These are phyloP conservation scores for Dicycla oo DNA, from an alignment of 2,888 invertebrate genomes.

Conservation along the genomic window DNA sequence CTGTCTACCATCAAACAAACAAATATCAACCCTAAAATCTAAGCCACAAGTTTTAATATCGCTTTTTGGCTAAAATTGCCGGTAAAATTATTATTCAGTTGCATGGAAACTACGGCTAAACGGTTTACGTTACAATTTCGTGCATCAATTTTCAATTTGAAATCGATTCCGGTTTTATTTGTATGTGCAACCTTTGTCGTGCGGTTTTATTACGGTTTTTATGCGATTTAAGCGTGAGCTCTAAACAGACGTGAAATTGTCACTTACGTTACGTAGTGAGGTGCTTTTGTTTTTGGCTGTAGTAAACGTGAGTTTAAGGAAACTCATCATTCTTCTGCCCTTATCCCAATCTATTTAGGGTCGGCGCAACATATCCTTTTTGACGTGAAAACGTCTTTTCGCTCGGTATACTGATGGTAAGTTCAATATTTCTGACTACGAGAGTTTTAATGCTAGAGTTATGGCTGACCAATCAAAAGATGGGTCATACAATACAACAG, in stretches of 20 bases:
- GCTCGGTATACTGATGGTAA: too few relatives aligned
- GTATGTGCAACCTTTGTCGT: constrained; percentile 31
- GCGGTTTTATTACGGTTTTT: constrained; percentile 11
- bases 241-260: constrained; percentile 27
- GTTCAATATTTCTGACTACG: too few relatives aligned
- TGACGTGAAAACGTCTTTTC: too few relatives aligned
- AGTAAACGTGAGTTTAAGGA: not conserved
- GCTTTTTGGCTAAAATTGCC: not conserved
- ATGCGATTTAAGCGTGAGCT: not conserved
- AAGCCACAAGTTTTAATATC: constrained; percentile 2
- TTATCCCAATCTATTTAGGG: too few relatives aligned
- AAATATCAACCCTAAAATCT: constrained; percentile 19
- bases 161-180: constrained; percentile 56
- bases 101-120: constrained; percentile 68
- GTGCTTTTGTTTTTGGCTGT: constrained; percentile 25
- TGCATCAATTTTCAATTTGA: constrained; percentile 66
- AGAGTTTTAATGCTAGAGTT: too few relatives aligned
- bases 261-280: constrained; percentile 4
- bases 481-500: too few relatives aligned
- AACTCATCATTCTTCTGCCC: too few relatives aligned
- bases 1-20: constrained; percentile 2
- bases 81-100: constrained; percentile 65
- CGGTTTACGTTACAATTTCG: constrained; percentile 68
- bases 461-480: too few relatives aligned
- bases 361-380: too few relatives aligned